Conservation (phyloP, 2,888 invertebrate species). For the Rhingia rostrata region DNA sequence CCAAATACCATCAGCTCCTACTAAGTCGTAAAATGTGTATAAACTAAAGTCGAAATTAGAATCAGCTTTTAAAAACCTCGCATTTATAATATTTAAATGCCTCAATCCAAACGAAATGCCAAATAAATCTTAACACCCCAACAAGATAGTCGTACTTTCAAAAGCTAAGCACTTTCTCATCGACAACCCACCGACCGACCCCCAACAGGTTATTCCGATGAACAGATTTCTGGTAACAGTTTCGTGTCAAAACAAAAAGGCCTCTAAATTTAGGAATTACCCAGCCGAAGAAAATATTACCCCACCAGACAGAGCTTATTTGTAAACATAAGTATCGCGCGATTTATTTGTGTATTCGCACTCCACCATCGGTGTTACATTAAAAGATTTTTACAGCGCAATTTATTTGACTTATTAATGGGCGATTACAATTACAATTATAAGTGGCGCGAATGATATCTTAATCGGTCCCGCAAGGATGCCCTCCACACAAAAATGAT, state of each 20-base stretch:
- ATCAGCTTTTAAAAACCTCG: too few relatives aligned
- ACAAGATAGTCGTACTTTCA: too few relatives aligned
- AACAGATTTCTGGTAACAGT: slow-evolving; percentile 7
- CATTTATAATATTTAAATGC: too few relatives aligned
- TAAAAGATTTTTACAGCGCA: slow-evolving; percentile 16
- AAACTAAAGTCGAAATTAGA: too few relatives aligned
- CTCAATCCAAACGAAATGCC: too few relatives aligned
- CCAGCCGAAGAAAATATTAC: neutral
- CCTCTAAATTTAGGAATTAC: slow-evolving; percentile 27
- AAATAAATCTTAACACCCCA: too few relatives aligned
- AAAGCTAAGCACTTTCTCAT: neutral
- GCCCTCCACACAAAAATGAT: slow-evolving; percentile 19
- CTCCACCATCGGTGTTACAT: neutral
- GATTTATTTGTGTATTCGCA: neutral
- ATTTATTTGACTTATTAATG: slow-evolving; percentile 46
- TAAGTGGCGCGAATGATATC: slow-evolving; percentile 6
- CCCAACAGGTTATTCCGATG: neutral
- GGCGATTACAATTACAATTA: slow-evolving; percentile 25
- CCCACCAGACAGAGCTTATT: neutral
- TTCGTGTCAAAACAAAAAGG: slow-evolving; percentile 15
- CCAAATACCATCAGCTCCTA: too few relatives aligned
- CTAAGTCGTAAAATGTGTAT: too few relatives aligned
- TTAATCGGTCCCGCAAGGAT: slow-evolving; percentile 25
- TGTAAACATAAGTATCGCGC: neutral
- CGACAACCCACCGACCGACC: slow-evolving; percentile 14